Base-by-base conservation (phyloP, 2,113 vertebrate genomes). In the Lamprotornis superbus region DNA sequence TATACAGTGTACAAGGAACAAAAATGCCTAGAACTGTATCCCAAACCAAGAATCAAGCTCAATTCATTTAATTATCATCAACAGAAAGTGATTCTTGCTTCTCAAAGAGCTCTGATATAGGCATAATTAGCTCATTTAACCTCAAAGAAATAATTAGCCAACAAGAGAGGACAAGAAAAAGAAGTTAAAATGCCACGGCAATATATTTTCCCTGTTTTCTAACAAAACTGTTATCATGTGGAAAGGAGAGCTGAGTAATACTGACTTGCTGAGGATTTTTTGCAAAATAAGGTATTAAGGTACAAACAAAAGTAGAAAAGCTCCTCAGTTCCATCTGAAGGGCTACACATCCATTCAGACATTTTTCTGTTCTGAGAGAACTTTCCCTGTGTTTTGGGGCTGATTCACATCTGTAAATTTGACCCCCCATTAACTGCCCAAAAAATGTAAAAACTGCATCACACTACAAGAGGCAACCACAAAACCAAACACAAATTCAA, bases 41-140 rank as follows among this genome's bases (percentile, higher is more conserved):
- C 31, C 30, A 93, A 95, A 91, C 39, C 23, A 91, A 96, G 97
- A 97, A 83, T 88, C 71, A 88, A 77, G 39, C 60, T 90, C 15
- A 71, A 35, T 80, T 59, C 63, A 60, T 87, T 79, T 93, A 96
- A 91, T 96, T 95, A 76, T 90, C 68, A 94, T 80, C 61, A 93
- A 55, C 74, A 67, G 85, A 76, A 97, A 94, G 27, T 78, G 20
- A 85, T 87, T 96, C 64, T 46, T 73, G 31, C 65, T 86, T 95
- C 77, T 95, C 88, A 95, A 89, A 94, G 93, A 95, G 83, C 46
- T 77, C 76, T 89, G 93, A 94, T 84, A 69, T 18, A 88, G 47
- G 42, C 55, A 79, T 93, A 97, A 97, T 97, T 94, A 97, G 89
- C 77, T 97, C 83, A 87, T 95, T 96, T 93, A 96, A 93, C 77